Evolutionary conservation across 2,888 invertebrate species (phyloP), one percentile per base, ranked within the genome.

Genomic region (Frankliniella intonsa): DNA sequence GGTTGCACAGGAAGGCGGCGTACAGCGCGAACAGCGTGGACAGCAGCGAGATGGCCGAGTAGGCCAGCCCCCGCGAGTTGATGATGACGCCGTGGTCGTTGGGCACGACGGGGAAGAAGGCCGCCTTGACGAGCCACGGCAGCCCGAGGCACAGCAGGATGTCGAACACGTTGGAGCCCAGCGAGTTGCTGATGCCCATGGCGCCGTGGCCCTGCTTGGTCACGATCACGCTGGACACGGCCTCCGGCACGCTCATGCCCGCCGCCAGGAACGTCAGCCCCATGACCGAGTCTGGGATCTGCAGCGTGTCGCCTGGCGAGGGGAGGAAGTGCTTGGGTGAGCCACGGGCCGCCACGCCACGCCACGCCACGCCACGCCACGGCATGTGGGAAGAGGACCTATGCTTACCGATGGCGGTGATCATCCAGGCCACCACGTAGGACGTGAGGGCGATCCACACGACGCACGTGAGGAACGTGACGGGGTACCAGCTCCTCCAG

Each of bases 351-450:
- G 55, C 1, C 11, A 55, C 55, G 19, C 5, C 1, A 12, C 5
- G 14, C 11, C 55, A 55, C 22, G 69, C n/a, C 11, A 55, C 55
- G 19, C 5, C 1, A 12, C 5, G 14, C 11, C 55, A 55, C 22
- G 69, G 69, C 55, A 55, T 2, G 62, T 11, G 62, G 62, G 11
- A 5, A 38, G 14, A 55, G 55, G 25, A 11, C 5, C 27, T 49
- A 50, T 83, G 85, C 86, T 86, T 89, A 94, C 97, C 97, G 84
- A 97, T 92, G 7, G 94, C 90, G 51, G 95, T 93, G 87, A 97
- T 93, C 93, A 97, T 95, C 97, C 98, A 98, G 0, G 97, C 94
- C 50, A 96, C 94, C 82, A 96, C 85, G 86, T 97, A 98, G 0
- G 97, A 95, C 84, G 95, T 93, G 0, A 90, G 87, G 3, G 95